Evolutionary conservation across 2,888 invertebrate species (phyloP), one percentile per base, ranked within the genome.

Genomic region (Margaritifera margaritifera): DNA sequence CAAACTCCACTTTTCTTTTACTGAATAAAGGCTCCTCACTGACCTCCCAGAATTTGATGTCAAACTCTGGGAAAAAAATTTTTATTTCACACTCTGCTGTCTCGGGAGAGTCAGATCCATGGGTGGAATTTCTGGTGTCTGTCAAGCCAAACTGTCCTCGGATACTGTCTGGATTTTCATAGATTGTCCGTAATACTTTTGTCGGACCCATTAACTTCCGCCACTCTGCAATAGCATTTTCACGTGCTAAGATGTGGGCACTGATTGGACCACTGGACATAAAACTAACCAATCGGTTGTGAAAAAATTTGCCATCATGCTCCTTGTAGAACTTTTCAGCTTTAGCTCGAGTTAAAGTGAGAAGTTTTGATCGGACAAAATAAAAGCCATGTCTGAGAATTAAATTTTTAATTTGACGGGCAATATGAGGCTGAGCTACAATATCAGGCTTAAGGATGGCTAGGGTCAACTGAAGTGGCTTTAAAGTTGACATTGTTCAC

Each of bases 101-200:
- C 84, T 92, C 91, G 58, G 90, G 88, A 0, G 95, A 95, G 92
- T 96, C 96, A 94, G 98, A 97, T 22, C 98, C 98, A 91, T 98
- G 98, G 18, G 95, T 94, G 2, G 95, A 96, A 91, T 98, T 98
- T 83, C 98, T 93, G 0, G 98, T 98, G 88, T 98, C 98, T 0
- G 97, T 95, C 24, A 98, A 91, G 0, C 98, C 98, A 91, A 94
- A 96, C 85, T 92, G 91, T 2, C 95, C 95, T 81, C 98, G 91
- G 74, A 98, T 93, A 65, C 94, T 93, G 66, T 94, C 89, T 0
- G 97, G 97, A 66, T 94, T 92, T 68, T 93, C 92, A 85, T 93
- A 95, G 72, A 95, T 94, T 0, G 95, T 94, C 88, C 84, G 88
- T 69, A 87, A 89, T 31, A 90, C 95, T 91, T 96, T 96, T 0